These are phyloP conservation scores for Mycalesis mineus DNA, from an alignment of 2,888 invertebrate genomes.

Conservation along the genomic window DNA sequence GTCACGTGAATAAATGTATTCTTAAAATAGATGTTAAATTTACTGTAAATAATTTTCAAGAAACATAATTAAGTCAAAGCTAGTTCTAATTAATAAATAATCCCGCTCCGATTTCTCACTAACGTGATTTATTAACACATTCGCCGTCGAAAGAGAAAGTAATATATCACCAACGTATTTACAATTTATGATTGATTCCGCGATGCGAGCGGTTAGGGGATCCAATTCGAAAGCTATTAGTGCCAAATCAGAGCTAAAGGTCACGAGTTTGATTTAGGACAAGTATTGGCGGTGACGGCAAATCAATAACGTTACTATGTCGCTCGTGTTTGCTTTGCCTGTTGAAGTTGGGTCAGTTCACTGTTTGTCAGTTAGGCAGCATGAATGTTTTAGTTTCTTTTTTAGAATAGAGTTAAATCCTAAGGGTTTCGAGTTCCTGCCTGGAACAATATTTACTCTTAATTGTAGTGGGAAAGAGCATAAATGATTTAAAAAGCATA, in stretches of 20 bases:
- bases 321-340: conserved; percentile 2
- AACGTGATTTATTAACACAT: background rate
- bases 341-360: background rate
- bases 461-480: too few species aligned
- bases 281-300: conserved; percentile 17
- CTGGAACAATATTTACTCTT: too few species aligned
- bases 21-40: too few species aligned
- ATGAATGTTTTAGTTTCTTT: too few species aligned
- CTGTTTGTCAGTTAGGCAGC: background rate
- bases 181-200: conserved; percentile 11
- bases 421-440: too few species aligned
- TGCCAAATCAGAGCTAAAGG: conserved; percentile 24
- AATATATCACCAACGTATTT: background rate
- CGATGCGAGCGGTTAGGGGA: conserved; percentile 8
- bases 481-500: too few species aligned
- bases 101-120: background rate
- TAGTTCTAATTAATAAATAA: background rate
- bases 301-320: conserved; percentile 22
- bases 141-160: background rate
- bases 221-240: conserved; percentile 23
- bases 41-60: too few species aligned
- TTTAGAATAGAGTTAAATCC: too few species aligned
- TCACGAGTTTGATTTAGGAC: conserved; percentile 17
- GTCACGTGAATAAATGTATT: too few species aligned
- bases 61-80: too few species aligned